Conservation (phyloP, 2,113 vertebrate species). For the Micromys minutus region DNA sequence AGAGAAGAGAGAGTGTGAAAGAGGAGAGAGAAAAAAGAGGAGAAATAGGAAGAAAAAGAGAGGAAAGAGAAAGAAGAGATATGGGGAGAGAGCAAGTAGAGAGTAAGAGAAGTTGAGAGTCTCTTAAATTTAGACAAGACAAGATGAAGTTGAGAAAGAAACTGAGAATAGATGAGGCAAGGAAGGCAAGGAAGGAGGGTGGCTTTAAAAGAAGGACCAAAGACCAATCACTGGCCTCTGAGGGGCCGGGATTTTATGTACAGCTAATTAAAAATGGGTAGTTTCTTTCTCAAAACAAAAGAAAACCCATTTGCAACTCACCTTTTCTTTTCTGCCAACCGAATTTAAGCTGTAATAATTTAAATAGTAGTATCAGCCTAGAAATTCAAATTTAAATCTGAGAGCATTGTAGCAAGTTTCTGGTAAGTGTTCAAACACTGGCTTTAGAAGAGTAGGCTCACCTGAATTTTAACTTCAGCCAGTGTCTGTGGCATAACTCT, state of each 20-base stretch:
- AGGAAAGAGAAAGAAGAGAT: too few species aligned
- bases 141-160: background rate
- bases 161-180: background rate
- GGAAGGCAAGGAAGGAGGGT: background rate
- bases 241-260: constrained; percentile 20
- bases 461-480: background rate
- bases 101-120: background rate
- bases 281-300: constrained; percentile 16
- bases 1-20: too few species aligned
- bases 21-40: too few species aligned
- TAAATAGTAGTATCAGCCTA: background rate
- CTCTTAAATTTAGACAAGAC: too few species aligned
- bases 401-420: background rate
- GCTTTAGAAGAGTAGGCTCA: background rate
- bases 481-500: background rate
- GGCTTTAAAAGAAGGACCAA: constrained; percentile 4
- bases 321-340: background rate
- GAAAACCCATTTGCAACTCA: background rate
- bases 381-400: background rate
- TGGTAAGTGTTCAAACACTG: background rate
- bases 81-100: background rate
- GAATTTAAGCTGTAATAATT: background rate
- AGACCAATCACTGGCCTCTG: background rate
- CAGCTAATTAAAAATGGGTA: background rate
- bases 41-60: too few species aligned